Evolutionary conservation across 1,140 invertebrate species (phyloP), one percentile per base, ranked within the genome.

Genomic region (Meloidogyne exigua): DNA sequence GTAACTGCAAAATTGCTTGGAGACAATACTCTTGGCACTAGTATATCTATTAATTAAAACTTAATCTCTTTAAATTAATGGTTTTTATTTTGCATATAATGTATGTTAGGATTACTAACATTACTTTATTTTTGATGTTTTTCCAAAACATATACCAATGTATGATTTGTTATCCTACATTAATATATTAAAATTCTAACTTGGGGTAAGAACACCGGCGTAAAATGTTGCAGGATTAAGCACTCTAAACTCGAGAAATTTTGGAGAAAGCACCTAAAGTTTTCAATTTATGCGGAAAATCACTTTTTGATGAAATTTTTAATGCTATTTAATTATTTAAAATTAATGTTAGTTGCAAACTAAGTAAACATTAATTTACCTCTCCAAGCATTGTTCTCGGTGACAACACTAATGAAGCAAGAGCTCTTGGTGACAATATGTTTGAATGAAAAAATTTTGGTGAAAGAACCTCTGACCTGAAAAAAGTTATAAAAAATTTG

Each of bases 361-460:
- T n/a, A n/a, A n/a, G n/a, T n/a, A 39, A 9, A 39, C 36, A 39
- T 39, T 39, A 32, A 32, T 9, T 57, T n/a, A 57, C 49, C 65
- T 73, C 72, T 32, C 23, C 72, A 25, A 78, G 42, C 62, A 78
- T 68, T 36, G 67, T 81, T 15, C 77, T 63, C n/a, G 77, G 77
- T 4, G 78, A 79, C 23, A 79, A 11, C 18, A 79, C 62, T n/a
- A 79, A 79, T 0, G 77, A 64, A 15, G 78, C 32, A 23, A 79
- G 77, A 36, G 77, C 76, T 28, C 78, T 28, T 9, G 77, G 77
- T 7, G 77, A 79, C 28, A 78, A 26, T 21, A 78, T 67, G 26
- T 78, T 78, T 15, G 76, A 11, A 66, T 78, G 76, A 32, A 78
- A 78, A 39, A 78, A 78, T 32, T 78, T 78, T 42, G 77, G 77